A percentile compares a stretch with the other conserved stretches of the same genome.
phyloP scores from a whole-genome alignment of 2,113 vertebrate species.

The Catharus bicknelli region DNA sequence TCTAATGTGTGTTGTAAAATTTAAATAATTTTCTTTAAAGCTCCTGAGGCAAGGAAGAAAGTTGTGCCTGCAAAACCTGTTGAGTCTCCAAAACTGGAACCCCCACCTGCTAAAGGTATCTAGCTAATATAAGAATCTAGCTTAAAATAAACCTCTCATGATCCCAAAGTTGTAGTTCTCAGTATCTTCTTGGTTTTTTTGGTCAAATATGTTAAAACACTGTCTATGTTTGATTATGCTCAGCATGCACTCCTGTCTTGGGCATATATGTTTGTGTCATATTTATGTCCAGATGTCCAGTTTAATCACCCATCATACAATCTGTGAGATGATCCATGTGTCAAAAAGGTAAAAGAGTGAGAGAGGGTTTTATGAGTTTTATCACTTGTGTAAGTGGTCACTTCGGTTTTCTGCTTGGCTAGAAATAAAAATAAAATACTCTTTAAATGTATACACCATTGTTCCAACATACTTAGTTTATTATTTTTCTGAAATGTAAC shows the following conservation, averaged over 20 bases:
- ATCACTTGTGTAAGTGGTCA: background rate
- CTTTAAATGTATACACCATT: background rate
- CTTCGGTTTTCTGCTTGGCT: background rate
- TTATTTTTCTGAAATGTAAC: background rate
- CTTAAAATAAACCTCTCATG: background rate
- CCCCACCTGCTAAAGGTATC: conserved; percentile 77
- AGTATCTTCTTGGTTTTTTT: background rate
- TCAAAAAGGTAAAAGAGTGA: background rate
- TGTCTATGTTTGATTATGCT: background rate
- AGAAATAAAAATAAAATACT: background rate
- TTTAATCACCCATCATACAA: background rate
- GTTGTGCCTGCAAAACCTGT: conserved; percentile 66
- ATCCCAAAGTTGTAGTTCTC: background rate
- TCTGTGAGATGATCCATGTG: background rate
- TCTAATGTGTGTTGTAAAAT: conserved; percentile 49
- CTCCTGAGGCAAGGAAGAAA: conserved; percentile 73
- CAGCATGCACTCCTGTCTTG: background rate
- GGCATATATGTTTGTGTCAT: background rate
- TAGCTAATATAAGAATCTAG: background rate
- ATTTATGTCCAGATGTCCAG: background rate
- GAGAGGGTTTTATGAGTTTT: background rate
- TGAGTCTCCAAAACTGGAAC: conserved; percentile 71
- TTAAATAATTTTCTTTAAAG: conserved; percentile 74
- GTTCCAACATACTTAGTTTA: background rate
- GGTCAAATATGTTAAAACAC: background rate